Percentiles rank a stretch among this genome's conserved stretches.
Evolutionary conservation across 1,140 invertebrate genomes (phyloP).

Genomic region (Dendroctonus valens): DNA sequence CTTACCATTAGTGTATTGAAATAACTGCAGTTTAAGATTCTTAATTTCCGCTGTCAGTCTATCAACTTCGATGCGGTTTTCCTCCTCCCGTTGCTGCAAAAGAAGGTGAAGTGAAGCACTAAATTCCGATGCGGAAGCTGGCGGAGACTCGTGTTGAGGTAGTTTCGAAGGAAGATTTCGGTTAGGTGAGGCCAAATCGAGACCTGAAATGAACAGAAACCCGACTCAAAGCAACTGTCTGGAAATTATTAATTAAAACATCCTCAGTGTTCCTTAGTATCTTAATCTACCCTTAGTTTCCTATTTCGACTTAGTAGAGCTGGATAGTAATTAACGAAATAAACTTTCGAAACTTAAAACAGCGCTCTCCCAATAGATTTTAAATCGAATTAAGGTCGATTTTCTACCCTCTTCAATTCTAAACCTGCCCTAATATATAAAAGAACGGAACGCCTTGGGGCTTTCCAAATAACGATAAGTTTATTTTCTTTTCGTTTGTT

Average conservation of each 20-base stretch:
- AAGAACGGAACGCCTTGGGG: neutral
- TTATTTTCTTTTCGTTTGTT: too few relatives aligned
- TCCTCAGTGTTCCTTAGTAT: too few relatives aligned
- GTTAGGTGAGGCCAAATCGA: constrained; percentile 9
- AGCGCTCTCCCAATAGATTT: neutral
- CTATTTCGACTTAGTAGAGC: too few relatives aligned
- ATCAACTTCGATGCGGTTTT: constrained; percentile 59
- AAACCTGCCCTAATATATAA: neutral
- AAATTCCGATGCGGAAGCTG: constrained; percentile 28
- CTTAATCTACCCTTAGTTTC: too few relatives aligned
- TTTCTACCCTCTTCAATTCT: neutral
- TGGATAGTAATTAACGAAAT: too few relatives aligned
- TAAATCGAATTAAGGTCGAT: constrained; percentile 1
- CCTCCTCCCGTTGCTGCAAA: constrained; percentile 58
- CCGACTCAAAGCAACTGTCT: too few relatives aligned
- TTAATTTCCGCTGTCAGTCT: constrained; percentile 61
- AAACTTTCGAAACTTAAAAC: too few relatives aligned
- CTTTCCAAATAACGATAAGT: neutral
- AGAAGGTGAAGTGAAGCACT: constrained; percentile 52
- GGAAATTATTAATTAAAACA: too few relatives aligned
- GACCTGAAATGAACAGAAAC: constrained; percentile 16
- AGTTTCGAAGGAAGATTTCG: constrained; percentile 25
- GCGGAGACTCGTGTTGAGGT: constrained; percentile 16
- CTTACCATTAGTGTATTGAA: constrained; percentile 55
- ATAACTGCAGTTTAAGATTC: constrained; percentile 58